phyloP scores from a whole-genome alignment of 2,797 vertebrate species.

The Tadarida brasiliensis region DNA sequence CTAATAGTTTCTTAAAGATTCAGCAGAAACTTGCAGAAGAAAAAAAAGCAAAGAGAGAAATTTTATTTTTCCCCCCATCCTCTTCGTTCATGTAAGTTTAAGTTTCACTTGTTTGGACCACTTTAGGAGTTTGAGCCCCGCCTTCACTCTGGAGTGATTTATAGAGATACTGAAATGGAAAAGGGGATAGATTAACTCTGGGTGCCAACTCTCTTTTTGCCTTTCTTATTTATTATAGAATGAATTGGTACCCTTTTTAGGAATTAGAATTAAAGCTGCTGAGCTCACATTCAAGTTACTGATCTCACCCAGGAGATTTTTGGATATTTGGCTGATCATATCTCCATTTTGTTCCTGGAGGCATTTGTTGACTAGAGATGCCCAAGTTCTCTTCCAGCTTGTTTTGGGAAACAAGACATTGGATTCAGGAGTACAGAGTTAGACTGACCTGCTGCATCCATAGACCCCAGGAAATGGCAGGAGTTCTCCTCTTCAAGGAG shows the following conservation, averaged over 20 bases:
- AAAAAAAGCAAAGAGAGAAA: not conserved
- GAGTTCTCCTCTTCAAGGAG: not conserved
- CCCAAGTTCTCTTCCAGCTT: constrained; percentile 20
- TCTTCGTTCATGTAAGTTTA: constrained; percentile 28
- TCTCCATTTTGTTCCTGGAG: not conserved
- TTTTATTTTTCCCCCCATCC: not conserved
- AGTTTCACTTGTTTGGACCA: constrained; percentile 32
- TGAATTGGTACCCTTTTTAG: not conserved
- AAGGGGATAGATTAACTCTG: not conserved
- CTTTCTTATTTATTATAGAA: not conserved
- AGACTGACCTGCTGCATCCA: not conserved
- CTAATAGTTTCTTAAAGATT: not conserved
- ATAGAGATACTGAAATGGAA: constrained; percentile 17
- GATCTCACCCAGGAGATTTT: not conserved
- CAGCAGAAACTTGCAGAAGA: constrained; percentile 31
- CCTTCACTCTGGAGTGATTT: constrained; percentile 26
- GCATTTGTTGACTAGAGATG: not conserved
- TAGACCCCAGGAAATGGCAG: not conserved
- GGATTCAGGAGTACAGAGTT: not conserved
- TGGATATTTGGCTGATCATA: not conserved
- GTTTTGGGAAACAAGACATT: constrained; percentile 41
- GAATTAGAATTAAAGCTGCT: not conserved
- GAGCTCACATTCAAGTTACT: not conserved
- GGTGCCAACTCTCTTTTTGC: not conserved
- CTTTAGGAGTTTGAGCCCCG: not conserved